Base-by-base conservation (phyloP, 2,113 vertebrate genomes). In the Trematomus loennbergii region DNA sequence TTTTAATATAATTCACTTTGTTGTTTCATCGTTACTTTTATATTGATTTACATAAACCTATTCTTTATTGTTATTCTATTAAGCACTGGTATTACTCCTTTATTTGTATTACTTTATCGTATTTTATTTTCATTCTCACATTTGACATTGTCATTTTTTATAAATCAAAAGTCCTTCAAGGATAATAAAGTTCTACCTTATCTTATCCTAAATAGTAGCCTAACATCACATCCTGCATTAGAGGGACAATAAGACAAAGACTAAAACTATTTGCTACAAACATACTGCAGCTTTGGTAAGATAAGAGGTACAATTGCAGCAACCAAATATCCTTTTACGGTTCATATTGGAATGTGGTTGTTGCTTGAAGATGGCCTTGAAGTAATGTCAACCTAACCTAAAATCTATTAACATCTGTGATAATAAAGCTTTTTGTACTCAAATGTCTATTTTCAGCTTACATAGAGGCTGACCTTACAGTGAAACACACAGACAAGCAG, bases 401-500 rank as follows among this genome's bases (percentile, higher is more conserved):
- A 58, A 48, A 70, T 9, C 8, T 18, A 18, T 15, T 15, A 16
- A 25, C 2, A 25, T 70, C 45, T 29, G 12, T 25, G 13, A 45
- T 25, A 55, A 17, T 11, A 43, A 15, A 58, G 10, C 10, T 16
- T 45, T 57, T 36, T 63, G 61, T 63, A 7, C 1, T 54, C 8
- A 40, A 55, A 22, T 64, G 4, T 25, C 22, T 3, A 72, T 50
- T 50, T 45, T 49, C 20, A 33, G 50, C 7, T 33, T 12, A 33
- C 16, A 54, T 5, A n/a, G 60, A 22, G n/a, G 43, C 71, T 12
- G 18, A 53, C 25, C 25, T 16, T 40, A 40, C 9, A 13, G 43
- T 66, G 62, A 81, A 67, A 58, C 57, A 46, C 18, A 33, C 60
- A 17, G 48, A 16, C 49, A 54, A 22, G 43, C 33, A 57, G 55